Percentiles rank a stretch among this genome's conserved stretches.
These are phyloP conservation scores for Nesoenas mayeri DNA, from an alignment of 2,113 vertebrate genomes.

Conservation along the genomic window DNA sequence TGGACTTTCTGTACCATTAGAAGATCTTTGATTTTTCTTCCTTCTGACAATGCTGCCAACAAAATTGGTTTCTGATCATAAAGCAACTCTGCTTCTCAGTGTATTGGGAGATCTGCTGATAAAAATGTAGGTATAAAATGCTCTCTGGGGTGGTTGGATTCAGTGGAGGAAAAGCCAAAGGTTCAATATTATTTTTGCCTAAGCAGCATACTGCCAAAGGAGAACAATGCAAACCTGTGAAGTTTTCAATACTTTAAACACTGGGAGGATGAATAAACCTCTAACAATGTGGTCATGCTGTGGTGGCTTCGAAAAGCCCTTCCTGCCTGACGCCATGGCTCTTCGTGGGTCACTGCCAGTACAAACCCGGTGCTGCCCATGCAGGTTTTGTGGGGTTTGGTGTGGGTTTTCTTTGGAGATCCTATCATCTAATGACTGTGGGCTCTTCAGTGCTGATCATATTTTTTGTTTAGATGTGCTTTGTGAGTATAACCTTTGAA, in stretches of 20 bases:
- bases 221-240: not conserved
- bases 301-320: not conserved
- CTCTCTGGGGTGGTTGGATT: not conserved
- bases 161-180: not conserved
- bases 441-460: not conserved
- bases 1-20: not conserved
- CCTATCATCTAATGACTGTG: not conserved
- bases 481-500: not conserved
- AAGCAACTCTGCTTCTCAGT: not conserved
- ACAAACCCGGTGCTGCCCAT: not conserved
- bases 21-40: not conserved
- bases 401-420: not conserved
- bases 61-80: not conserved
- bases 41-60: not conserved
- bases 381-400: not conserved
- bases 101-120: not conserved
- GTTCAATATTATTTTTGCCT: not conserved
- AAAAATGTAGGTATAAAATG: not conserved
- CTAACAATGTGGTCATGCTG: not conserved
- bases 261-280: not conserved
- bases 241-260: not conserved
- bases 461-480: not conserved
- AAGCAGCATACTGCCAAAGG: not conserved
- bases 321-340: accelerated
- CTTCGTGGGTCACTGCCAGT: not conserved